Evolutionary conservation across 1,140 invertebrate genomes (phyloP), one percentile per base, ranked within the genome.

Genomic region (Heliconius himera): DNA sequence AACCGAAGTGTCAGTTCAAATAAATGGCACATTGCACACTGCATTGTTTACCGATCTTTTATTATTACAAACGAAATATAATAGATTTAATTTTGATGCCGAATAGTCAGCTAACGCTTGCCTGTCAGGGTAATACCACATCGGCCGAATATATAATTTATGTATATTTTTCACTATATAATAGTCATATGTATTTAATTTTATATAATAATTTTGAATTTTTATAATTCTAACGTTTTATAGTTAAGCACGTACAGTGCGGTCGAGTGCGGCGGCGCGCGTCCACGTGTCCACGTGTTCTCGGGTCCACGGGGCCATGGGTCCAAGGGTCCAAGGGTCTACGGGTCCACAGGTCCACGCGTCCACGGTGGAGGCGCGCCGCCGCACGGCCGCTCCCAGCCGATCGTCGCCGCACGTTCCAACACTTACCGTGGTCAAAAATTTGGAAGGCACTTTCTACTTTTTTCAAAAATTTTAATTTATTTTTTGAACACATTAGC

Each of bases 371-470:
- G 60, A 33, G 75, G 70, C 76, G 82, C 82, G 82, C 86, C 82
- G 83, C 82, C 82, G 84, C 84, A 81, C 70, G 78, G 76, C 86
- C 86, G 85, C 87, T 80, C 51, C 51, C 85, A 84, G 84, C 88
- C 84, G 83, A 85, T 90, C 89, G 82, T 90, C 91, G 92, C 89
- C 91, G 91, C 90, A 92, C 86, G 86, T 89, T 88, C 90, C 91
- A 91, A 93, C 91, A 93, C 93, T 93, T 91, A 93, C 90, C 91
- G 90, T 93, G 91, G 91, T 94, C 91, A 93, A 94, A 93, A 91
- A 94, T 94, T 93, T 94, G 93, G 93, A 94, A 94, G 92, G 93
- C 93, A 94, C 93, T 94, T 94, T 93, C 93, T 94, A 94, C 91
- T 90, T 93, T 66, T 93, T 89, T 88, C 89, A 92, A 93, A 94